A percentile compares a stretch with the other conserved stretches of the same genome.
These are phyloP conservation scores for Anguilla rostrata DNA, from an alignment of 2,113 vertebrate species.

Conservation along the genomic window DNA sequence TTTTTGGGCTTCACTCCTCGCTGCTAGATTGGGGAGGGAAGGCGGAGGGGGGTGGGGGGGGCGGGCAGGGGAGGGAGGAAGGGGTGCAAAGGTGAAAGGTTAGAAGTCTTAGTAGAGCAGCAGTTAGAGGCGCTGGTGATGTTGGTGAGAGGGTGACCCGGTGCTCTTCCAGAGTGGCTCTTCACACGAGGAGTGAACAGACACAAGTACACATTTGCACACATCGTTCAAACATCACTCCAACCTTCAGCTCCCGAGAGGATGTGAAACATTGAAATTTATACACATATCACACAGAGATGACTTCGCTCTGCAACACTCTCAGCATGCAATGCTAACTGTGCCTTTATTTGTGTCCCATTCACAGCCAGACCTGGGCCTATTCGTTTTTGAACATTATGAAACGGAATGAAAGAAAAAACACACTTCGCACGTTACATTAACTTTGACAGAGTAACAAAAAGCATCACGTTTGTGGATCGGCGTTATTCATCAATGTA, in stretches of 20 bases:
- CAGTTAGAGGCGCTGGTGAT: slow-evolving; percentile 1
- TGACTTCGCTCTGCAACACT: background rate
- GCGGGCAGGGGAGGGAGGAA: slow-evolving; percentile 7
- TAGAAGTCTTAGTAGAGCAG: slow-evolving; percentile 35
- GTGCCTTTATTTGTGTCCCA: too few species aligned
- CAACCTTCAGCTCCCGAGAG: background rate
- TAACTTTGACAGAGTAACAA: too few species aligned
- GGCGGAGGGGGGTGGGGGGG: slow-evolving; percentile 35
- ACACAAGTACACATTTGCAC: background rate
- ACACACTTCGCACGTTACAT: too few species aligned
- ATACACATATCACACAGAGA: background rate
- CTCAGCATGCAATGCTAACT: too few species aligned
- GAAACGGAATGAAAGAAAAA: too few species aligned
- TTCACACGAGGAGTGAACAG: background rate
- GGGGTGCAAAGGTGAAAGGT: slow-evolving; percentile 44
- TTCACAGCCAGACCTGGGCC: too few species aligned
- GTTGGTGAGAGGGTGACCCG: background rate
- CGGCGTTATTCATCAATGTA: background rate
- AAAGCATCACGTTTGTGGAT: too few species aligned
- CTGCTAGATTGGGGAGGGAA: slow-evolving; percentile 73
- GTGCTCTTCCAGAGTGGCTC: background rate
- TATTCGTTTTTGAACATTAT: too few species aligned
- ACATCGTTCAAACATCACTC: background rate
- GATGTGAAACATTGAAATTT: background rate
- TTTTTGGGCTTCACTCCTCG: slow-evolving; percentile 91